These are phyloP conservation scores for Pygocentrus nattereri DNA, from an alignment of 2,797 vertebrate species.

Conservation along the genomic window DNA sequence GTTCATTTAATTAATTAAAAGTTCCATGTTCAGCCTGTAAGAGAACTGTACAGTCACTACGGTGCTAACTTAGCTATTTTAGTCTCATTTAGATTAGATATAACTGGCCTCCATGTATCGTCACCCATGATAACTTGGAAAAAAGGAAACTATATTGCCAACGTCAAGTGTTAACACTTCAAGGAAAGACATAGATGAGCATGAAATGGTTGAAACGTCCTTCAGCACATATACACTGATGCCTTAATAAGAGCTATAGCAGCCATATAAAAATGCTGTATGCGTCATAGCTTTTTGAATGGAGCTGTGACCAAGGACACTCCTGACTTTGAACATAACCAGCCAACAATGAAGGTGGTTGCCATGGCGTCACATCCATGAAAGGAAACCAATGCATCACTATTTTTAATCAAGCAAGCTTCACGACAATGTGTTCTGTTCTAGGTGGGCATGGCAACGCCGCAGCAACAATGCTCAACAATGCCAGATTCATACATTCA, in stretches of 20 bases:
- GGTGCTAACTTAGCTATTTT: not conserved
- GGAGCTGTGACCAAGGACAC: slow-evolving; percentile 48
- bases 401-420: slow-evolving; percentile 10
- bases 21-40: not conserved
- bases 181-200: not conserved
- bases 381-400: slow-evolving; percentile 25
- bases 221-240: not conserved
- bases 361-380: slow-evolving; percentile 61
- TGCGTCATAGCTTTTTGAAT: slow-evolving; percentile 46
- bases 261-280: slow-evolving; percentile 31
- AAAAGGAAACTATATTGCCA: not conserved
- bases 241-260: not conserved
- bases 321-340: slow-evolving; percentile 30
- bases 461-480: not conserved
- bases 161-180: not conserved
- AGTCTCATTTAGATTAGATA: not conserved
- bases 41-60: not conserved
- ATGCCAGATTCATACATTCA: not conserved
- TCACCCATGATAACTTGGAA: not conserved
- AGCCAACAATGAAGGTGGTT: slow-evolving; percentile 61
- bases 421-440: not conserved
- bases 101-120: not conserved
- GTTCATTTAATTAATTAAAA: not conserved
- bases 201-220: not conserved
- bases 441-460: not conserved